These are phyloP conservation scores for Troglohyphantes excavatus DNA, from an alignment of 2,888 invertebrate species.

Conservation along the genomic window DNA sequence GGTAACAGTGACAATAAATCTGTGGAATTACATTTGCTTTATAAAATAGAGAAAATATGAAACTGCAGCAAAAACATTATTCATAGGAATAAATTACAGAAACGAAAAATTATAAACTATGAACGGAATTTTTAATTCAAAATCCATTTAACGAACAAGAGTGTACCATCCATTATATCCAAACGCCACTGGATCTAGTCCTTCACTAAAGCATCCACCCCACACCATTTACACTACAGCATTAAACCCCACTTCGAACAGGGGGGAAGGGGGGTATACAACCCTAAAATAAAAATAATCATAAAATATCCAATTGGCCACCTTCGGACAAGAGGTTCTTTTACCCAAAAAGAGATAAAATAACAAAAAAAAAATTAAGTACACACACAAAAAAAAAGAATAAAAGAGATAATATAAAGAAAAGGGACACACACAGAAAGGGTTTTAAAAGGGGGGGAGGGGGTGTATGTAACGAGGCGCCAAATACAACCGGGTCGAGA, in stretches of 20 bases:
- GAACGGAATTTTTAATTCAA: too few relatives aligned
- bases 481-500: constrained; percentile 56
- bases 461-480: constrained; percentile 70
- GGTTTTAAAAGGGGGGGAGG: background rate
- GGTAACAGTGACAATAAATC: too few relatives aligned
- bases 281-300: background rate
- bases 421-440: constrained; percentile 32
- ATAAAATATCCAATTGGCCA: constrained; percentile 14
- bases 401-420: constrained; percentile 38
- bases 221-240: background rate
- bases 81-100: too few relatives aligned
- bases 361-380: background rate
- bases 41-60: too few relatives aligned
- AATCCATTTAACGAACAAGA: too few relatives aligned
- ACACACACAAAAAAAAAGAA: constrained; percentile 20
- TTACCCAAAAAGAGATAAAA: constrained; percentile 6
- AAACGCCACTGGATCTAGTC: too few relatives aligned
- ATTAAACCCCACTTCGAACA: background rate
- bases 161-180: too few relatives aligned
- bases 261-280: too few relatives aligned
- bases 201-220: background rate
- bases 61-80: too few relatives aligned
- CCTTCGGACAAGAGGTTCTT: constrained; percentile 24
- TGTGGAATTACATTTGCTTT: too few relatives aligned
- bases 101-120: too few relatives aligned